Base-by-base conservation (phyloP, 2,113 vertebrate genomes). In the Origma solitaria region DNA sequence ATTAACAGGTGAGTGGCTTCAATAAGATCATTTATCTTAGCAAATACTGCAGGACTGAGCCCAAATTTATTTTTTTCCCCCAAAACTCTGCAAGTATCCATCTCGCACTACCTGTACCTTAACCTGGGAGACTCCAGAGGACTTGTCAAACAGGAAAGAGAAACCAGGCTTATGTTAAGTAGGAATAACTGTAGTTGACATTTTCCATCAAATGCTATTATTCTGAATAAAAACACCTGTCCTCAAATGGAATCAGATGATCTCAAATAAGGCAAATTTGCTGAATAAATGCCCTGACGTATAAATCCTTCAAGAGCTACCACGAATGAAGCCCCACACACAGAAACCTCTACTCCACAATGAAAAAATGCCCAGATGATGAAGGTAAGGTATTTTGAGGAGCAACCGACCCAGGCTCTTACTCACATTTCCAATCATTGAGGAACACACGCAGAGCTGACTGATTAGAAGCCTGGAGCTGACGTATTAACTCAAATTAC, bases 31-130 rank as follows among this genome's bases (percentile, higher is more conserved):
- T 3, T 80, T 37, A 9, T 44, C 3, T 79, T 33, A 31, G 25
- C 28, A 86, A 80, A 44, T 8, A 54, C 1, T 70, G 42, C 15
- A 53, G 8, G 19, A 51, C 17, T 60, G 10, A 72, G n/a, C 7
- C 24, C 1, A 2, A 1, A 38, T 30, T n/a, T 35, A 4, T 25
- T 37, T 17, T 44, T 80, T 10, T 2, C 1, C 13, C 72, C 33
- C 18, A 77, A 64, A 90, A 38, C 11, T 44, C 21, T 21, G 2
- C 22, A 80, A 30, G 17, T 7, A 28, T 15, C 22, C 28, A 28
- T 56, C 31, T 86, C 40, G 22, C 28, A 45, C 16, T 38, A 8
- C 31, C 33, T 58, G 0, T 24, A 9, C 23, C 47, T 62, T 22
- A 71, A 9, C 24, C 54, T 44, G 25, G 28, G 25, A 78, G 23